These are phyloP conservation scores for Rhabdomys dilectus DNA, from an alignment of 2,113 vertebrate species.

Conservation along the genomic window DNA sequence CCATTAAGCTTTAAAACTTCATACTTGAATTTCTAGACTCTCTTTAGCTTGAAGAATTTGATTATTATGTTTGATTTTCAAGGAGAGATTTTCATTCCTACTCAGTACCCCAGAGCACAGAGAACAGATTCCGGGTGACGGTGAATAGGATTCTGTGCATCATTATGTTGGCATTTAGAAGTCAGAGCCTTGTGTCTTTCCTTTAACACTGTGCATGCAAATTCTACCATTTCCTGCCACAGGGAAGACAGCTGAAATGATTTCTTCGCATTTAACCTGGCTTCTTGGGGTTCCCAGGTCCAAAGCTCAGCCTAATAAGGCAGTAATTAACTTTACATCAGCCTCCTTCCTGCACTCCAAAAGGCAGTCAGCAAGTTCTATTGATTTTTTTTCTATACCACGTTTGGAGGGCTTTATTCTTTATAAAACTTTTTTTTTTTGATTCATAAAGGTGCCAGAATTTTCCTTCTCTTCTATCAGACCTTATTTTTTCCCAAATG, in stretches of 20 bases:
- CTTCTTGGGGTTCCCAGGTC: background rate
- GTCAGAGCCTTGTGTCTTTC: slow-evolving; percentile 48
- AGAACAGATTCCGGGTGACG: slow-evolving; percentile 27
- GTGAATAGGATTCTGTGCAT: slow-evolving; percentile 59
- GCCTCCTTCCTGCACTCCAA: slow-evolving; percentile 40
- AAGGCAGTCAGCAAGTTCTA: slow-evolving; percentile 60
- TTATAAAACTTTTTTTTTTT: slow-evolving; percentile 55
- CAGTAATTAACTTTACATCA: slow-evolving; percentile 64
- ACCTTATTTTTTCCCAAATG: slow-evolving; percentile 69
- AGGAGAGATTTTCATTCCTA: slow-evolving; percentile 49
- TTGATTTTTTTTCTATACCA: slow-evolving; percentile 35
- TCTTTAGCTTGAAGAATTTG: slow-evolving; percentile 32
- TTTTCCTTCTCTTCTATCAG: slow-evolving; percentile 64
- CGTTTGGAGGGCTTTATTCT: slow-evolving; percentile 63
- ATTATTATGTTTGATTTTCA: slow-evolving; percentile 51
- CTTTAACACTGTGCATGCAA: slow-evolving; percentile 67
- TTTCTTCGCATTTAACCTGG: slow-evolving; percentile 38
- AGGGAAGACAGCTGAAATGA: slow-evolving; percentile 39
- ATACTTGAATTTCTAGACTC: slow-evolving; percentile 18
- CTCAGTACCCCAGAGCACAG: background rate
- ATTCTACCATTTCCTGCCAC: slow-evolving; percentile 52
- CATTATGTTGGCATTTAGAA: slow-evolving; percentile 67
- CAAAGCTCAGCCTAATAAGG: slow-evolving; percentile 55
- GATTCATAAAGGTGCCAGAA: slow-evolving; percentile 59
- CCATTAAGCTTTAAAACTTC: slow-evolving; percentile 25